Evolutionary conservation across 1,140 invertebrate genomes (phyloP), one percentile per base, ranked within the genome.

Genomic region (Macrobrachium rosenbergii): DNA sequence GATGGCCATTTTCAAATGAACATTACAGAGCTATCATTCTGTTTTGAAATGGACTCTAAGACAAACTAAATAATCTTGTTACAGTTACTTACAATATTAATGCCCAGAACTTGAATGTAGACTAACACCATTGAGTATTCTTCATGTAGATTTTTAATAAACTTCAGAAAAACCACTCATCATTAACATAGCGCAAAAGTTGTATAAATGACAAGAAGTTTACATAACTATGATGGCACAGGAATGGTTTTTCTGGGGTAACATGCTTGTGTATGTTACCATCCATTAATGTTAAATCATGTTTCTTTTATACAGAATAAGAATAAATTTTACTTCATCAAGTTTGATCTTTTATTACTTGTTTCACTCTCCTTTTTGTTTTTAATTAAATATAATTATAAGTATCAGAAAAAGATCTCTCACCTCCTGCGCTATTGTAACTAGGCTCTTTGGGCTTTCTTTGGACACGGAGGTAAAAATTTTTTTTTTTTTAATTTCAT

Each of bases 211-310:
- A 77, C 63, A 37, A 79, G 23, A 69, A 23, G 52, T 84, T 64
- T 78, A 78, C 69, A 59, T 85, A 78, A 23, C 75, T 80, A 86
- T 79, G 63, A 80, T 80, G 79, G 83, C 83, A 86, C 83, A 86
- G 76, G 83, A 86, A 79, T 86, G 83, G 83, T 86, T 86, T 86
- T 86, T 86, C 83, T 86, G 83, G 52, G 83, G 83, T 86, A 86
- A 86, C 83, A 86, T 86, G 83, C 83, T 80, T 86, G 72, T 86
- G 83, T 86, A 73, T 86, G 83, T 86, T 86, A 86, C 83, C 83
- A 86, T 86, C 83, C 83, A 86, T 86, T 86, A 86, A 86, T 86
- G 83, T 86, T 86, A 86, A 86, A 86, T 86, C 83, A 86, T 86
- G 83, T 86, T 86, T 86, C 83, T 86, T 86, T 86, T 86, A 86